Evolutionary conservation across 2,888 invertebrate genomes (phyloP), one percentile per base, ranked within the genome.

Genomic region (Xestia c-nigrum): DNA sequence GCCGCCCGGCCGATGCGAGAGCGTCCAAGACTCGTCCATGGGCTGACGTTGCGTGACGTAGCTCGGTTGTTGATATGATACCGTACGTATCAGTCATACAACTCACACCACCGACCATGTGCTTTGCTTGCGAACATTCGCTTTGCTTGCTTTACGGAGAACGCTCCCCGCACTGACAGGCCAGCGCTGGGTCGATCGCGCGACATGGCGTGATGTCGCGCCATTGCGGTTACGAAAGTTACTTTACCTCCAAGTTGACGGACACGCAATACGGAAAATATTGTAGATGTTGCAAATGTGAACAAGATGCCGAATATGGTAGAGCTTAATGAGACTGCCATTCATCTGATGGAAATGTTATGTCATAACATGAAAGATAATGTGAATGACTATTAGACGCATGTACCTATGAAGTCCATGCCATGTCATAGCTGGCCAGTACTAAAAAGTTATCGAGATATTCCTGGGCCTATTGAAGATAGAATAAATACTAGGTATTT

Each of bases 171-270:
- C 69, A 69, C 69, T 64, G 71, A 82, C 65, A 75, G 70, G 66
- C 79, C 71, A 76, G 63, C 63, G 80, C 68, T 87, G 88, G 90
- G 92, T 89, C 91, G 91, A 94, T 95, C 93, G 95, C 92, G 92
- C 92, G 95, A 91, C 92, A 91, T 96, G 96, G 96, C 96, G 96
- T 96, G 94, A 95, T 94, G 91, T 93, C 94, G 92, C 88, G 91
- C 94, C 93, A 94, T 79, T 90, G 88, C 80, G 64, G 80, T 93
- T 95, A 93, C 94, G 95, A 96, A 96, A 96, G 94, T 93, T 79
- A 81, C 77, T 84, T 84, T 85, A 78, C 87, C 83, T 80, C 71
- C 64, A 66, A 80, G 75, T 68, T 76, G 78, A 83, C 66, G 74
- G 80, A 83, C 79, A 86, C 83, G 83, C 84, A 85, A 83, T 78